phyloP scores from a whole-genome alignment of 2,888 invertebrate genomes.

The Agrotis puta region DNA sequence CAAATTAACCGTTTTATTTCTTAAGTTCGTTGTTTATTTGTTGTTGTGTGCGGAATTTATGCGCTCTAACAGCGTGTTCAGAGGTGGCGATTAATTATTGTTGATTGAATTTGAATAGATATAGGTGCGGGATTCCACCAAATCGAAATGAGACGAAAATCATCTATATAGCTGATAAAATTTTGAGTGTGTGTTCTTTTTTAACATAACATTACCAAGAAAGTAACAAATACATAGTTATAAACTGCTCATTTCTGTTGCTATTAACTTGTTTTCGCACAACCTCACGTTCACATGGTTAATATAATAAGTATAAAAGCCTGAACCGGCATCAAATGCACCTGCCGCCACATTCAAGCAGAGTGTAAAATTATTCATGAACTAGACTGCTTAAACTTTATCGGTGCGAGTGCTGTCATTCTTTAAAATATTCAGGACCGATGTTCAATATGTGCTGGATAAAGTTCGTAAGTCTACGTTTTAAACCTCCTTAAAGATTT shows the following conservation, averaged over 20 bases:
- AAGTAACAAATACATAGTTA: not conserved
- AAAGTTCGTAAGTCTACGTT: not conserved
- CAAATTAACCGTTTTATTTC: conserved; percentile 73
- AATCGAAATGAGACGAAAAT: not conserved
- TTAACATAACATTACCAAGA: not conserved
- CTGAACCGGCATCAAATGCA: conserved; percentile 41
- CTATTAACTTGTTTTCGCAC: not conserved
- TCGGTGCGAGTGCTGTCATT: conserved; percentile 25
- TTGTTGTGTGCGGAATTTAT: conserved; percentile 61
- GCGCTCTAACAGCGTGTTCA: conserved; percentile 38
- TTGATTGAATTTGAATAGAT: conserved; percentile 5
- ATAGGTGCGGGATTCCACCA: not conserved
- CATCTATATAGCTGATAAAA: not conserved
- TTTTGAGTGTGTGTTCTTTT: not conserved
- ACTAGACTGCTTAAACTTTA: conserved; percentile 27
- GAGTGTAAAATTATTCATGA: conserved; percentile 53
- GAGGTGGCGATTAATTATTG: conserved; percentile 43
- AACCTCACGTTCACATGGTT: conserved; percentile 2
- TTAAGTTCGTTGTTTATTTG: conserved; percentile 61
- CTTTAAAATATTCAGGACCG: conserved; percentile 32
- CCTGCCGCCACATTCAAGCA: conserved; percentile 45
- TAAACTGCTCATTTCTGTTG: not conserved
- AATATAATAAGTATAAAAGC: conserved; percentile 12
- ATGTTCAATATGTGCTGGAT: conserved; percentile 12
- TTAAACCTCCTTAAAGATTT: not conserved